Evolutionary conservation across 2,888 invertebrate genomes (phyloP).

Genomic region (Metalampra italica): DNA sequence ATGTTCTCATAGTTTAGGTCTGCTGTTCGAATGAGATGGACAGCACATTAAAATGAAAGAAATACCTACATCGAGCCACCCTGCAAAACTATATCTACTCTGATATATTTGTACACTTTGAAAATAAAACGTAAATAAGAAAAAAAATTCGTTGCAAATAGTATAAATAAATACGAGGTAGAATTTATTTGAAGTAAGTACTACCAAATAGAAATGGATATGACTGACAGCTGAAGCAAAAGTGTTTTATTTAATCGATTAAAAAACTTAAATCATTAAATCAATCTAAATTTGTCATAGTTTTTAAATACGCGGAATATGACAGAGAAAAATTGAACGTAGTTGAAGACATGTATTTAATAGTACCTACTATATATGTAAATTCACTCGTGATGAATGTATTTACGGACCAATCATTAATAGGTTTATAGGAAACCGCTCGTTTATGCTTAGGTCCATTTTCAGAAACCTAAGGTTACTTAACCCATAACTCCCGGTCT

Average conservation of each 20-base stretch:
- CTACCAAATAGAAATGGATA: too few relatives aligned
- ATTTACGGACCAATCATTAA: constrained; percentile 4
- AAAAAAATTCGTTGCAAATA: too few relatives aligned
- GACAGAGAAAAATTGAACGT: neutral
- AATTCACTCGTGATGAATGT: constrained; percentile 9
- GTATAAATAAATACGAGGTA: too few relatives aligned
- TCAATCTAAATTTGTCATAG: neutral
- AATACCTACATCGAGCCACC: too few relatives aligned
- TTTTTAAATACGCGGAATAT: neutral
- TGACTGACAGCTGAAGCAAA: too few relatives aligned
- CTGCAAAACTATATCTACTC: too few relatives aligned
- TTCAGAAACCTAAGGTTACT: neutral
- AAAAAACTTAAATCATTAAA: neutral
- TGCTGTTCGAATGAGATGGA: too few relatives aligned
- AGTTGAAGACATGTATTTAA: constrained; percentile 1
- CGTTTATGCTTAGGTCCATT: neutral
- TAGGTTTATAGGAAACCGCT: constrained; percentile 7
- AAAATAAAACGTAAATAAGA: too few relatives aligned
- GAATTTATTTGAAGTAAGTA: too few relatives aligned
- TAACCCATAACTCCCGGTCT: neutral
- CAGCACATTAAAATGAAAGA: too few relatives aligned
- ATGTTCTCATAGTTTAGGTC: neutral
- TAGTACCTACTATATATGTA: constrained; percentile 5
- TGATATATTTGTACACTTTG: too few relatives aligned
- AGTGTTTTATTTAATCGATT: neutral